Base-by-base conservation (phyloP, 2,888 invertebrate genomes). In the Caenorhabditis doughertyi region DNA sequence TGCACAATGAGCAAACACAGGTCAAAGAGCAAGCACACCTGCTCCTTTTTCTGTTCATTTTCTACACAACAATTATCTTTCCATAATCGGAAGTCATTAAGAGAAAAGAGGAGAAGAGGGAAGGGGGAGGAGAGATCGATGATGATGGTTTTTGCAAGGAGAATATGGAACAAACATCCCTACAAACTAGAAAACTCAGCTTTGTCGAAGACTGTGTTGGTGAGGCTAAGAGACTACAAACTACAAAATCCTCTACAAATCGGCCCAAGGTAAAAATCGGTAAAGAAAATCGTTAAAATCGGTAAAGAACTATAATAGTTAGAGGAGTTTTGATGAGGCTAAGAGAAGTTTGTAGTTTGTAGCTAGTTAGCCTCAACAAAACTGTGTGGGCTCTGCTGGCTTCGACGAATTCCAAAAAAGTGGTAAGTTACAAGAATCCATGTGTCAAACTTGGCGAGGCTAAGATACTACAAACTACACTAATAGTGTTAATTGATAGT, bases 1-100 rank as follows among this genome's bases (percentile, higher is more conserved):
- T 39, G 44, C 58, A 58, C 35, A 71, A 70, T n/a, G 39, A 39
- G 39, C 5, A 13, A 39, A n/a, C n/a, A n/a, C n/a, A n/a, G n/a
- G 7, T 13, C 9, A 39, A 13, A 39, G 2, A 39, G 39, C 23
- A 42, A 67, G 53, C 67, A 67, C 53, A 53, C 25, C 25, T 53
- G 53, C 2, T 27, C 53, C 25, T 8, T 25, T 25, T 27, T 53
- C 25, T 5, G 21, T 4, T 9, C 5, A 51, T n/a, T n/a, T n/a
- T n/a, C n/a, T 7, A 32, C 5, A 32, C 32, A 39, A 39, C 39
- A 39, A 39, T 39, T 39, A 39, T 39, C n/a, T 25, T 23, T 25
- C 53, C 25, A 23, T 53, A 53, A 53, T 27, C 53, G 53, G 53
- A 53, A 53, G 53, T 27, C 53, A 53, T 53, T 23, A 25, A 16